Percentiles rank a stretch among this genome's conserved stretches.
Evolutionary conservation across 2,113 vertebrate species (phyloP).

Genomic region (Plecotus auritus): DNA sequence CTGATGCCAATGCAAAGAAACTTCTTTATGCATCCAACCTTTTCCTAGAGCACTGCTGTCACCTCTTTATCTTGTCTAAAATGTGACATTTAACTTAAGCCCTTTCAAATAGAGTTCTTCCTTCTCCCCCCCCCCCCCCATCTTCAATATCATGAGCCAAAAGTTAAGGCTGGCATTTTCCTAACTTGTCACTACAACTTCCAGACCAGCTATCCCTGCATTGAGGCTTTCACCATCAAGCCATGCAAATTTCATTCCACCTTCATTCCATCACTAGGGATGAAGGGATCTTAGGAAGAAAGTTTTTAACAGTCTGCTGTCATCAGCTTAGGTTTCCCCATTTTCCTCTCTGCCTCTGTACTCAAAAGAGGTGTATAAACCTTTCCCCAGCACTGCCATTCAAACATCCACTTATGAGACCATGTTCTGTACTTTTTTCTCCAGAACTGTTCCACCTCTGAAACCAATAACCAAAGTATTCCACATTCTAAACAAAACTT

Average conservation of each 20-base stretch:
- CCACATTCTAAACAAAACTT: slow-evolving; percentile 27
- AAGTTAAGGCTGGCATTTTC: not conserved
- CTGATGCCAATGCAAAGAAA: not conserved
- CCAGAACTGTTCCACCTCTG: not conserved
- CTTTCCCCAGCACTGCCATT: not conserved
- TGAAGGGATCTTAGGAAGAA: not conserved
- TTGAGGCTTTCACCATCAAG: not conserved
- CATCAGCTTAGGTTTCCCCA: not conserved
- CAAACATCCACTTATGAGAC: not conserved
- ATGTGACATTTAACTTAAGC: not conserved
- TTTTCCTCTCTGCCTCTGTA: not conserved
- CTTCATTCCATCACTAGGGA: not conserved
- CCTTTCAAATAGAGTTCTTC: not conserved
- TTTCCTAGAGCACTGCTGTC: not conserved
- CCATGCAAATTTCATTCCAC: not conserved
- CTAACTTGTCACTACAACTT: not conserved
- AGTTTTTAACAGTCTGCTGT: not conserved
- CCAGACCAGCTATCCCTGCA: not conserved
- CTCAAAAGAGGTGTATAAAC: not conserved
- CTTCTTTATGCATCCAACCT: not conserved
- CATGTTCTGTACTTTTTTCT: not conserved
- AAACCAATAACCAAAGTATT: not conserved
- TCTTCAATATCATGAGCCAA: not conserved
- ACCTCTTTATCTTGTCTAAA: not conserved
- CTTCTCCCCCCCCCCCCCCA: not conserved